Evolutionary conservation across 2,113 vertebrate species (phyloP).

Genomic region (Prochilodus magdalenae): DNA sequence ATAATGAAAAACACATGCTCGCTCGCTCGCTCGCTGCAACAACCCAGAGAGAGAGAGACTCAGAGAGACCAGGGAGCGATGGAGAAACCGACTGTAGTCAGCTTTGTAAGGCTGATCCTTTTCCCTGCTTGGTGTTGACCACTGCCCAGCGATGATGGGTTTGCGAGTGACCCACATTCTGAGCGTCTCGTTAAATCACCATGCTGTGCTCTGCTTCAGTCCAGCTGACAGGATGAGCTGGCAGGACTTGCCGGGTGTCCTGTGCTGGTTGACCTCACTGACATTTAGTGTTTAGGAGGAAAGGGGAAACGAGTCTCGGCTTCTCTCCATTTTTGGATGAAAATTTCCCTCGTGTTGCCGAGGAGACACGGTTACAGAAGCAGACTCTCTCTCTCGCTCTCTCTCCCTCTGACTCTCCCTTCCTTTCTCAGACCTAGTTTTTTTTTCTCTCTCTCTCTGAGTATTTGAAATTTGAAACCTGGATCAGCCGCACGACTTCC

Average conservation of each 20-base stretch:
- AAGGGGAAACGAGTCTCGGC: background rate
- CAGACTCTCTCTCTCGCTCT: background rate
- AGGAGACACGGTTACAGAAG: constrained; percentile 6
- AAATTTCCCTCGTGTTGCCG: background rate
- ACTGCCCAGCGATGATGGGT: background rate
- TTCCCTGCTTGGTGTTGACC: background rate
- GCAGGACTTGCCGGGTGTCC: constrained; percentile 4
- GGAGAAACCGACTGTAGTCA: background rate
- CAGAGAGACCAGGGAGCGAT: background rate
- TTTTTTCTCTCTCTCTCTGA: constrained; percentile 63
- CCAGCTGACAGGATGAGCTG: background rate
- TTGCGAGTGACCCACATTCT: background rate
- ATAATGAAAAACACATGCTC: constrained; percentile 57
- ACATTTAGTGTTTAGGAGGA: background rate
- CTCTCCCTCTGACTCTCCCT: constrained; percentile 33
- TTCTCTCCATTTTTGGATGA: constrained; percentile 16
- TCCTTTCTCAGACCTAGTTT: constrained; percentile 12
- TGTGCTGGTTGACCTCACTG: background rate
- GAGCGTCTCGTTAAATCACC: background rate
- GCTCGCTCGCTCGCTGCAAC: background rate
- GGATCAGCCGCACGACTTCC: constrained; percentile 72
- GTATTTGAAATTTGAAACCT: constrained; percentile 81
- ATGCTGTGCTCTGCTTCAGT: background rate
- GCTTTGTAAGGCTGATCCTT: constrained; percentile 33
- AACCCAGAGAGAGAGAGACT: constrained; percentile 16